A percentile compares a stretch with the other conserved stretches of the same genome.
Conservation (phyloP, 2,113 vertebrate species). For the Melospiza melodia region DNA sequence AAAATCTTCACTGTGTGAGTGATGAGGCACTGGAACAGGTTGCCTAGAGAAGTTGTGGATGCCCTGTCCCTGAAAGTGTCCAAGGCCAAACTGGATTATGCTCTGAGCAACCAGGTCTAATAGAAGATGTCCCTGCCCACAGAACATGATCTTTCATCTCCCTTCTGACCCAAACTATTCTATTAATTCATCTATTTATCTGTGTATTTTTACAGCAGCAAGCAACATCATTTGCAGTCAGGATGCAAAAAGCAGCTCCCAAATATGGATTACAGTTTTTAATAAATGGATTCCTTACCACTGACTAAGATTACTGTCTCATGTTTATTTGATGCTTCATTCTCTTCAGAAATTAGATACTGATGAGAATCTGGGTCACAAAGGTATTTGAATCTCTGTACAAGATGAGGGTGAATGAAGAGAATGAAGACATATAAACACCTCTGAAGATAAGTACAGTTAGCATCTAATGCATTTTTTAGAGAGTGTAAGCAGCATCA, state of each 20-base stretch:
- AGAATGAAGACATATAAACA: background rate
- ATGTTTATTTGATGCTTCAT: slow-evolving; percentile 12
- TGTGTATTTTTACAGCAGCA: background rate
- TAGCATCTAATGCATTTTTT: slow-evolving; percentile 6
- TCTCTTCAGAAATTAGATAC: background rate
- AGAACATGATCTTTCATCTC: background rate
- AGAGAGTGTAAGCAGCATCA: background rate
- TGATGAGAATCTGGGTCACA: slow-evolving; percentile 20
- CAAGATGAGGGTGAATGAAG: background rate
- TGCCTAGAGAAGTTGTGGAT: background rate
- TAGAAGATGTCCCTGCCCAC: background rate
- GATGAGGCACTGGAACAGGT: background rate
- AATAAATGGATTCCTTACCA: slow-evolving; percentile 24
- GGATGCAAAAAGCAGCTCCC: background rate
- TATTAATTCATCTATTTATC: background rate
- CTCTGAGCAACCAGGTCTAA: background rate
- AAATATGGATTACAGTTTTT: background rate
- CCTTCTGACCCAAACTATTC: background rate
- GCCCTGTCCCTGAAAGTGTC: background rate
- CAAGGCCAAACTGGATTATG: background rate
- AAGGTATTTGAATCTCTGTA: background rate
- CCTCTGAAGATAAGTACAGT: background rate
- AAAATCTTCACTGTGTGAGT: background rate
- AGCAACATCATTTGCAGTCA: background rate
- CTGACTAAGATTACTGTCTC: background rate